phyloP scores from a whole-genome alignment of 2,888 invertebrate genomes.

The Chironomus riparius region DNA sequence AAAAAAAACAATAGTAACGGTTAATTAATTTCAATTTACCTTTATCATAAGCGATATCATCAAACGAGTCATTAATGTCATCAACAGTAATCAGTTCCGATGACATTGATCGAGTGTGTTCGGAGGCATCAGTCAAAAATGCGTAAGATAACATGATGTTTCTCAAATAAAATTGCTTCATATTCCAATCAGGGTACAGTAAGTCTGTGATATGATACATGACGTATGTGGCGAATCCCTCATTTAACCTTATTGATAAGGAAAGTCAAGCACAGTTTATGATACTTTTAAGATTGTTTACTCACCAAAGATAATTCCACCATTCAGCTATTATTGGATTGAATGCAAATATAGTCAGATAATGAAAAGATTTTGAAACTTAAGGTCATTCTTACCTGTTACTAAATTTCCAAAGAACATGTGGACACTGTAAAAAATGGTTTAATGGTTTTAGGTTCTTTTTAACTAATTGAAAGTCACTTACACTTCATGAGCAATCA shows the following conservation, averaged over 20 bases:
- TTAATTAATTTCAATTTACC: background rate
- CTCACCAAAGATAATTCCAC: background rate
- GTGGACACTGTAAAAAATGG: background rate
- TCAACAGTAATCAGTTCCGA: background rate
- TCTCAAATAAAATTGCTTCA: background rate
- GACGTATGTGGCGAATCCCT: conserved; percentile 19
- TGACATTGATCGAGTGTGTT: conserved; percentile 11
- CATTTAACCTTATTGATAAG: background rate
- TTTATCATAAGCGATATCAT: conserved; percentile 9
- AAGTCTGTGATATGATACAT: background rate
- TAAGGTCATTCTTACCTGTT: background rate
- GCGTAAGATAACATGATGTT: background rate
- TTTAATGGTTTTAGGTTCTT: too few species aligned
- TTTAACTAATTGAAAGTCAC: too few species aligned
- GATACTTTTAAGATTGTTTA: background rate
- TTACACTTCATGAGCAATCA: conserved; percentile 17
- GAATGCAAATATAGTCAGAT: background rate
- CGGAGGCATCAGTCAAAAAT: background rate
- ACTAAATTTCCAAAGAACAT: conserved; percentile 17
- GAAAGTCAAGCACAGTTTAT: background rate
- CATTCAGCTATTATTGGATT: background rate
- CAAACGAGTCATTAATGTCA: conserved; percentile 2
- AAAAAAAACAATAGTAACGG: background rate
- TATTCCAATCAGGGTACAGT: background rate
- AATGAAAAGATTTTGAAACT: background rate